These are phyloP conservation scores for Globodera rostochiensis DNA, from an alignment of 1,140 invertebrate species.

Conservation along the genomic window DNA sequence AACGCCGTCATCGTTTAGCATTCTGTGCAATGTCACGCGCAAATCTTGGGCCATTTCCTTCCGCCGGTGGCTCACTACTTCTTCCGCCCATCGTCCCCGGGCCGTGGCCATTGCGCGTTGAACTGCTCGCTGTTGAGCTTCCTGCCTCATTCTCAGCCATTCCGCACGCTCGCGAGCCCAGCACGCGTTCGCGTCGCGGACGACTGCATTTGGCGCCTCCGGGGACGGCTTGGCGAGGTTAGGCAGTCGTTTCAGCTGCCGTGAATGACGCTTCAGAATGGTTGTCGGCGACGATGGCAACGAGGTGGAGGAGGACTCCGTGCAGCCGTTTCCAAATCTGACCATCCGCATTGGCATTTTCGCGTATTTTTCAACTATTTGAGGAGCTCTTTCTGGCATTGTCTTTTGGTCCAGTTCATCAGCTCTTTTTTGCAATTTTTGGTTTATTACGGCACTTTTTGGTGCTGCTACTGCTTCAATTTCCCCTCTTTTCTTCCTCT, in stretches of 20 bases:
- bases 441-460: not conserved
- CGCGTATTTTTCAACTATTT: not conserved
- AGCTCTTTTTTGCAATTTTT: not conserved
- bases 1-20: not conserved
- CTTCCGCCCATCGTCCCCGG: slow-evolving; percentile 1
- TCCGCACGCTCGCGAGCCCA: not conserved
- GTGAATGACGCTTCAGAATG: not conserved
- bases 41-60: not conserved
- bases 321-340: not conserved
- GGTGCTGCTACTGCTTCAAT: slow-evolving; percentile 2
- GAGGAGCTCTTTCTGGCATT: not conserved
- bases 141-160: not conserved
- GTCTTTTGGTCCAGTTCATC: not conserved
- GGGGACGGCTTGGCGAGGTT: not conserved
- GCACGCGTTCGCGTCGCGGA: slow-evolving; percentile 2
- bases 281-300: not conserved
- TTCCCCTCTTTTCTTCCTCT: not conserved
- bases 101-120: not conserved
- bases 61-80: not conserved
- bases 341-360: not conserved
- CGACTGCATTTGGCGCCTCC: not conserved
- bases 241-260: not conserved
- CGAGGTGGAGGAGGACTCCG: not conserved
- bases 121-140: not conserved
- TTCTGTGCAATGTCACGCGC: not conserved